Evolutionary conservation across 1,140 invertebrate genomes (phyloP).

Genomic region (Bactericera cockerelli): DNA sequence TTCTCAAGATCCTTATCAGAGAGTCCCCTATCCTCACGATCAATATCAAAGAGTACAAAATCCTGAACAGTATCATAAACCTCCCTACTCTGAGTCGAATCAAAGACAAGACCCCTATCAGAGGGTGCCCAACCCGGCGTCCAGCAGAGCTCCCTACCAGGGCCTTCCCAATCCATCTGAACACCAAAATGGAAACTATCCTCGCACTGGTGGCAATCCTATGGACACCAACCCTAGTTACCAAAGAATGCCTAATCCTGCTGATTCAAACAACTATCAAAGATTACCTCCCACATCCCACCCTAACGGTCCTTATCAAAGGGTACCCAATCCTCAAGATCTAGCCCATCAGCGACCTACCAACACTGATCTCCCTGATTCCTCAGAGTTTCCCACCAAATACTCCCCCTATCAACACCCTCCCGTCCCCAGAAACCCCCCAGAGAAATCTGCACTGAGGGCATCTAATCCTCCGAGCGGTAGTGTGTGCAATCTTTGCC

Average conservation of each 20-base stretch:
- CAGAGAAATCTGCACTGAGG: constrained; percentile 14
- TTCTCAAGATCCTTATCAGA: constrained; percentile 12
- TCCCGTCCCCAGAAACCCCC: constrained; percentile 22
- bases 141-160: background rate
- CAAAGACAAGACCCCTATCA: constrained; percentile 11
- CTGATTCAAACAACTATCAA: background rate
- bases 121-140: background rate
- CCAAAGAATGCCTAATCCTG: background rate
- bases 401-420: constrained; percentile 31
- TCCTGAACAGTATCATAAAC: background rate
- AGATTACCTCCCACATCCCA: background rate
- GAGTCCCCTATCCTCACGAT: background rate
- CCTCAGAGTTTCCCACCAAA: constrained; percentile 5
- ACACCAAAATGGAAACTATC: background rate
- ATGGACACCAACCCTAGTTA: background rate
- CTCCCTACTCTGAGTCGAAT: background rate
- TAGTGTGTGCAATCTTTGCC: constrained; percentile 59
- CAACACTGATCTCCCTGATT: constrained; percentile 11
- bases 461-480: constrained; percentile 19
- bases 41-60: background rate
- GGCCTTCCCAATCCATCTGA: background rate
- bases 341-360: background rate
- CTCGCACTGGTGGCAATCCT: background rate
- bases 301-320: background rate
- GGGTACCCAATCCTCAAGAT: background rate